Evolutionary conservation across 2,113 vertebrate species (phyloP), one percentile per base, ranked within the genome.

Genomic region (Ochotona curzoniae): DNA sequence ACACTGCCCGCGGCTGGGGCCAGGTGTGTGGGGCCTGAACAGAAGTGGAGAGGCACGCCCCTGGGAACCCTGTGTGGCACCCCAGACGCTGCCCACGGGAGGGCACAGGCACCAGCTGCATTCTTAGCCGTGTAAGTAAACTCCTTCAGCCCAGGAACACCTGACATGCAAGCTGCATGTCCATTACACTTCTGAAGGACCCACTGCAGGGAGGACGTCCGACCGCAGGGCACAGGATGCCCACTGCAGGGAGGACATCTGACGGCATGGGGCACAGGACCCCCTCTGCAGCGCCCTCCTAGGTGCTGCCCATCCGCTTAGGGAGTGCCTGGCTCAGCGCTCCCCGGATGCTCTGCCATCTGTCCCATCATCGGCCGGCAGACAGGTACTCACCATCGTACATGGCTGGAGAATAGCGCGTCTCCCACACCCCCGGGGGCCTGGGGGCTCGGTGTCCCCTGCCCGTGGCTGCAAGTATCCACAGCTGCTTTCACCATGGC

Each of bases 41-140:
- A 30, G 20, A 54, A 63, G 73, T 54, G 35, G 44, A 35, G 63
- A 87, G 80, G 66, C n/a, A 80, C 84, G 60, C 89, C 67, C 90
- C 74, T 78, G 35, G 86, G 97, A 97, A 97, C 97, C 97, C 96
- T 95, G 13, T 96, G 96, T 94, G 91, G 96, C 88, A 89, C 49
- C 75, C 71, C 49, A 57, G 49, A 38, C 44, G 78, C 61, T 84
- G 71, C 32, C 61, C 76, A 49, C 54, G 18, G 14, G 54, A 57
- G 54, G 13, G 54, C 54, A 57, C 15, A 57, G 54, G 54, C 54
- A 57, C 54, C 54, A 57, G 14, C 54, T 57, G 54, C 54, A 57
- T 13, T 17, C 54, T 18, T 13, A 57, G 54, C 84, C 66, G 0
- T 13, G 18, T 7, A 38, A 57, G 49, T 21, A 35, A 84, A 74